phyloP scores from a whole-genome alignment of 1,140 invertebrate species.

The Prorops nasuta region DNA sequence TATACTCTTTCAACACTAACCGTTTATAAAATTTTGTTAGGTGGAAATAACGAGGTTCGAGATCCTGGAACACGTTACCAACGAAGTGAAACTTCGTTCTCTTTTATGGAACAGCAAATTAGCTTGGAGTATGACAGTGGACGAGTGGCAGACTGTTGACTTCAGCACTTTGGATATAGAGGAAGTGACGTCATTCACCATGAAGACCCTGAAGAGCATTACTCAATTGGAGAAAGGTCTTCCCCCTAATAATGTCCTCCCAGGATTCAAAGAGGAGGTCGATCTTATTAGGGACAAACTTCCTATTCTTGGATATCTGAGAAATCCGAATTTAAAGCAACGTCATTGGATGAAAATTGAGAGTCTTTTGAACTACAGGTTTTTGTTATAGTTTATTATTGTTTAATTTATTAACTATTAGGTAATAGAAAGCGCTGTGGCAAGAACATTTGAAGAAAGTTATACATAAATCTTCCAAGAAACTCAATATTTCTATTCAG shows the following conservation, averaged over 20 bases:
- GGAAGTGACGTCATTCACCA: slow-evolving; percentile 66
- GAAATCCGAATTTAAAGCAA: slow-evolving; percentile 70
- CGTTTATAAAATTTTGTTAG: slow-evolving; percentile 43
- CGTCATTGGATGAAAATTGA: slow-evolving; percentile 85
- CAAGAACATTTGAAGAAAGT: too few relatives aligned
- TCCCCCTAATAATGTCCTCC: slow-evolving; percentile 74
- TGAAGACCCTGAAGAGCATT: slow-evolving; percentile 70
- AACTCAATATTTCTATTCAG: too few relatives aligned
- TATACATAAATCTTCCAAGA: too few relatives aligned
- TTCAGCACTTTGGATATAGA: slow-evolving; percentile 73
- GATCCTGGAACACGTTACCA: slow-evolving; percentile 72
- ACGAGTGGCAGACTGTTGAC: slow-evolving; percentile 64
- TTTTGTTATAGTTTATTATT: neutral
- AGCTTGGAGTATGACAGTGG: slow-evolving; percentile 65
- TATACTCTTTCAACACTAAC: neutral
- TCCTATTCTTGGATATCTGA: slow-evolving; percentile 70
- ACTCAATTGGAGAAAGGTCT: slow-evolving; percentile 76
- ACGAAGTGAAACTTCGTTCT: slow-evolving; percentile 74
- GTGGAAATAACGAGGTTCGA: slow-evolving; percentile 79
- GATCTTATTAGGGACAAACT: slow-evolving; percentile 76
- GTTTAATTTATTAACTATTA: too few relatives aligned
- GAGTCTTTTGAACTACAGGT: slow-evolving; percentile 62
- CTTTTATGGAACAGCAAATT: slow-evolving; percentile 74
- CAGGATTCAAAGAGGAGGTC: slow-evolving; percentile 71
- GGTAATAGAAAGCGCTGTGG: too few relatives aligned